phyloP scores from a whole-genome alignment of 2,888 invertebrate genomes.

The Hipparchia sbordonii region DNA sequence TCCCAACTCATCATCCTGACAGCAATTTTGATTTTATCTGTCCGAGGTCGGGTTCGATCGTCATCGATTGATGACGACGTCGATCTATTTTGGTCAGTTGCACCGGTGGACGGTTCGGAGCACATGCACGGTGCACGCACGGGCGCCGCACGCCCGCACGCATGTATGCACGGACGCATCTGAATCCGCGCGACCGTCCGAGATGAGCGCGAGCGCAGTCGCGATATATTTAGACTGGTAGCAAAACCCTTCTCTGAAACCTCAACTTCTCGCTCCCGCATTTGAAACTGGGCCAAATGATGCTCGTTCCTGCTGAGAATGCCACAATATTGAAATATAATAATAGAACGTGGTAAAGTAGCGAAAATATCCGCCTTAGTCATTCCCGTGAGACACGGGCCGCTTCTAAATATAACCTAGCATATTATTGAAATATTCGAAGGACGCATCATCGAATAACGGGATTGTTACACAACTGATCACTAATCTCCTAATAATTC shows the following conservation, averaged over 20 bases:
- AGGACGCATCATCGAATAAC: slow-evolving; percentile 53
- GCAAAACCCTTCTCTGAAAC: slow-evolving; percentile 79
- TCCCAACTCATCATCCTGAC: background rate
- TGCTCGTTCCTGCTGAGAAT: slow-evolving; percentile 77
- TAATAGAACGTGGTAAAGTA: slow-evolving; percentile 73
- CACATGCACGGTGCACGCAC: slow-evolving; percentile 18
- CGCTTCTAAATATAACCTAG: slow-evolving; percentile 65
- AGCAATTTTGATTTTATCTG: slow-evolving; percentile 18
- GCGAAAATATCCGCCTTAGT: slow-evolving; percentile 79
- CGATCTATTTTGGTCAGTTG: slow-evolving; percentile 64
- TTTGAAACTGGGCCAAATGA: slow-evolving; percentile 83
- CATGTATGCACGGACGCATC: slow-evolving; percentile 41
- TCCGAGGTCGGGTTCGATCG: slow-evolving; percentile 33
- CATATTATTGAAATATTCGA: slow-evolving; percentile 73
- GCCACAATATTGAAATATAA: slow-evolving; percentile 82
- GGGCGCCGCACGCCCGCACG: slow-evolving; percentile 24
- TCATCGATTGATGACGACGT: slow-evolving; percentile 37
- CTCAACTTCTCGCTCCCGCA: slow-evolving; percentile 77
- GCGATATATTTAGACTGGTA: slow-evolving; percentile 73
- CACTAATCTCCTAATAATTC: background rate
- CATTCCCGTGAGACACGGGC: slow-evolving; percentile 67
- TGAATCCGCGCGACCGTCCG: slow-evolving; percentile 41
- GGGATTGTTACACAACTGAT: slow-evolving; percentile 27
- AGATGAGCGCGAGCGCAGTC: slow-evolving; percentile 43
- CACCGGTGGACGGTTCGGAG: slow-evolving; percentile 36